Percentiles rank a stretch among this genome's conserved stretches.
phyloP scores from a whole-genome alignment of 2,888 invertebrate genomes.

The Cataglyphis albicans region DNA sequence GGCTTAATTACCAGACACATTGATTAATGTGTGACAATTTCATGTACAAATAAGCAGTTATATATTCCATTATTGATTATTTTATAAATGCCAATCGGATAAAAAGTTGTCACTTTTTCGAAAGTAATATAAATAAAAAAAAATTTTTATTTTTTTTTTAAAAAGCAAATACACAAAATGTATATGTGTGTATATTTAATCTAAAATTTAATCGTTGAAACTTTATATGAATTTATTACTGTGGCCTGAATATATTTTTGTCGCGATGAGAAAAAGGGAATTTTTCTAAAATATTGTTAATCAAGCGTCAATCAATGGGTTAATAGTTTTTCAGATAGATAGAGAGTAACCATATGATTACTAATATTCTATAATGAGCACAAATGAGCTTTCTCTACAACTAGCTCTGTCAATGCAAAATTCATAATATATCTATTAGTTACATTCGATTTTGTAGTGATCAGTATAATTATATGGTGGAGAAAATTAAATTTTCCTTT shows the following conservation, averaged over 20 bases:
- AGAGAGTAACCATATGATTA: background rate
- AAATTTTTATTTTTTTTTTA: background rate
- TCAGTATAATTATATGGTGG: conserved; percentile 9
- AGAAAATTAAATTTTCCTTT: conserved; percentile 12
- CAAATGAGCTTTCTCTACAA: conserved; percentile 23
- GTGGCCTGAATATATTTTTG: background rate
- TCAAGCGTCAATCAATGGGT: background rate
- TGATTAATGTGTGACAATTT: conserved; percentile 9
- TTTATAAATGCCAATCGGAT: background rate
- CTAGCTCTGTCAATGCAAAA: background rate
- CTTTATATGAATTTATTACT: background rate
- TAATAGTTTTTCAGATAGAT: conserved; percentile 6
- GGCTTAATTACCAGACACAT: background rate
- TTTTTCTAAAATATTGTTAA: background rate
- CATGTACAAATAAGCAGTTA: background rate
- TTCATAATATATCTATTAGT: conserved; percentile 30
- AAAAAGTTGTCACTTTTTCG: background rate
- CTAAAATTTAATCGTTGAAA: background rate
- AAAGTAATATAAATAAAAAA: background rate
- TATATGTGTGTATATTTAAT: background rate
- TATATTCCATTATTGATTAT: background rate
- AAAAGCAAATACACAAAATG: background rate
- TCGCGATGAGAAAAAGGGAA: background rate
- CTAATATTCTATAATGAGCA: conserved; percentile 17
- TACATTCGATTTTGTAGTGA: conserved; percentile 12